These are phyloP conservation scores for Adineta ricciae DNA, from an alignment of 2,888 invertebrate genomes.

Conservation along the genomic window DNA sequence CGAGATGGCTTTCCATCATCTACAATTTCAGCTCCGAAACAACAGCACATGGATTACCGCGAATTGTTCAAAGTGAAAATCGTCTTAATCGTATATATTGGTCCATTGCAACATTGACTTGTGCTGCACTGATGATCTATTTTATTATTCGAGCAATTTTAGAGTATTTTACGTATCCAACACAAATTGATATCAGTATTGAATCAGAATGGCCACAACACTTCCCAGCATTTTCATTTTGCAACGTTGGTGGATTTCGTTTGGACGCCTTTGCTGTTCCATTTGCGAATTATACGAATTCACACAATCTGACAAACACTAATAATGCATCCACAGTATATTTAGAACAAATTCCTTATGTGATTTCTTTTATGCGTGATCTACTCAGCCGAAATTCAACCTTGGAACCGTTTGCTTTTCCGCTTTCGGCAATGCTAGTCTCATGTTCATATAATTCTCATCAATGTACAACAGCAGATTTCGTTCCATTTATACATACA, in stretches of 20 bases:
- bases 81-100: not conserved
- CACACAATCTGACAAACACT: not conserved
- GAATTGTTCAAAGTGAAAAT: not conserved
- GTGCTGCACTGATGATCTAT: too few species aligned
- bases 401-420: not conserved
- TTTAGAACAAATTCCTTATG: not conserved
- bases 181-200: constrained; percentile 16
- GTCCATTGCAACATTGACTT: too few species aligned
- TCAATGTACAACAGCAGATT: not conserved
- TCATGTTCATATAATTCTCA: not conserved
- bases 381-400: not conserved
- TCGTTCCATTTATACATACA: not conserved
- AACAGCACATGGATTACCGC: too few species aligned
- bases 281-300: not conserved
- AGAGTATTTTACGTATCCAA: not conserved
- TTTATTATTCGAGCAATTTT: too few species aligned
- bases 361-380: not conserved
- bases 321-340: not conserved
- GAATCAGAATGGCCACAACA: constrained; percentile 6
- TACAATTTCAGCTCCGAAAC: too few species aligned
- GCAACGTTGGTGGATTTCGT: not conserved
- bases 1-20: too few species aligned
- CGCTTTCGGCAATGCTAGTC: not conserved
- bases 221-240: constrained; percentile 1
- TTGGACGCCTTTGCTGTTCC: not conserved